Evolutionary conservation across 2,113 vertebrate genomes (phyloP), one percentile per base, ranked within the genome.

Genomic region (Sylvilagus bachmani): DNA sequence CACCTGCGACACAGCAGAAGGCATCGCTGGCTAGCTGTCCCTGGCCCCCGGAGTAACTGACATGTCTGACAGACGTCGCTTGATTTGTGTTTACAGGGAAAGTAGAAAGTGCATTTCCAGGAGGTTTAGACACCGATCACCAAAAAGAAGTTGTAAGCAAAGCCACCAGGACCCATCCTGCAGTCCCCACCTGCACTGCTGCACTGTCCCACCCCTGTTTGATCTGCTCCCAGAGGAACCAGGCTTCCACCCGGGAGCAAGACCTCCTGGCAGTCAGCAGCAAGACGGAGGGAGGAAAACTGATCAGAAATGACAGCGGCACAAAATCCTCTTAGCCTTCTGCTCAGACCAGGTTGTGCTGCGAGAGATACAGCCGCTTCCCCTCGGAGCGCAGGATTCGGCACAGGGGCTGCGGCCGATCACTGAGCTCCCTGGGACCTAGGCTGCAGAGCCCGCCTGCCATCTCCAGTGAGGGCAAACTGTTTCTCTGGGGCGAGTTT

Each of bases 11-110:
- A 89, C 93, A 96, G 27, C 24, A 75, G 95, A 94, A 97, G 31
- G 91, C 85, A 58, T n/a, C 19, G 25, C 93, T 95, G 6, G 7
- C 74, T 96, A 94, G 90, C 94, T 97, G 95, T 75, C 96, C 89
- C 2, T 10, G 36, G 94, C 81, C 96, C 95, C 90, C 17, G 21
- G 89, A 97, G 78, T 49, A 96, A 95, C 91, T 96, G 93, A 97
- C 85, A 85, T 64, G 73, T 94, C 90, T 97, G 96, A 98, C 81
- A 51, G n/a, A 62, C n/a, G 8, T 36, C 22, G 67, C 88, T 96
- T 86, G 69, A 96, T 95, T 84, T 66, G 14, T 16, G 74, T 88
- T 86, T 67, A 38, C 96, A 93, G 96, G 74, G 36, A 95, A 93
- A 79, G n/a, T 3, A 0, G 0, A 96, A 90, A 33, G n/a, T 83